Evolutionary conservation across 2,888 invertebrate genomes (phyloP).

Genomic region (Agonopterix alstromeriana): DNA sequence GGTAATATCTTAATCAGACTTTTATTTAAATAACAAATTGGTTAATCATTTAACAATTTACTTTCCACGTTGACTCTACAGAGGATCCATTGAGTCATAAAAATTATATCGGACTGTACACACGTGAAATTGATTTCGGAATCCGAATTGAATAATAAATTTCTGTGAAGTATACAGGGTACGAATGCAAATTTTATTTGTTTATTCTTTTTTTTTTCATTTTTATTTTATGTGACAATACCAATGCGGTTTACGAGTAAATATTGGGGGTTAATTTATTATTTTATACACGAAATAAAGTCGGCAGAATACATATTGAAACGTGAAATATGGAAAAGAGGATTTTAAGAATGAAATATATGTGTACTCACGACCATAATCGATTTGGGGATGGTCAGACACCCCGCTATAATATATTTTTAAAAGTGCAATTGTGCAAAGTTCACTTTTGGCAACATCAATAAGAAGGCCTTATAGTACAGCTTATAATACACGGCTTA

Average conservation of each 20-base stretch:
- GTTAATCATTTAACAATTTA: no score
- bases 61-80: slow-evolving; percentile 1
- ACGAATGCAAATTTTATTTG: slow-evolving; percentile 28
- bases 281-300: no score
- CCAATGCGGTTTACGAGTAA: background rate
- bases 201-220: slow-evolving; percentile 15
- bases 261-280: background rate
- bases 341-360: no score
- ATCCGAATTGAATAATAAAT: slow-evolving; percentile 39
- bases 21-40: no score
- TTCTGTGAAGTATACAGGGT: slow-evolving; percentile 13
- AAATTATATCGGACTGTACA: slow-evolving; percentile 15
- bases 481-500: no score
- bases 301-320: background rate
- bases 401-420: no score
- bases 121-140: slow-evolving; percentile 31
- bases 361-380: no score
- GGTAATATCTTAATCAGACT: no score
- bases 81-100: slow-evolving; percentile 13
- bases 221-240: slow-evolving; percentile 1
- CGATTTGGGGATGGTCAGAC: no score
- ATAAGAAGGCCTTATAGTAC: no score
- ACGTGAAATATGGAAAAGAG: background rate
- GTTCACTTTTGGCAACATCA: no score
- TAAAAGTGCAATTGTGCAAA: no score